A percentile compares a stretch with the other conserved stretches of the same genome.
phyloP scores from a whole-genome alignment of 2,888 invertebrate species.

The Vesta saturnalis region DNA sequence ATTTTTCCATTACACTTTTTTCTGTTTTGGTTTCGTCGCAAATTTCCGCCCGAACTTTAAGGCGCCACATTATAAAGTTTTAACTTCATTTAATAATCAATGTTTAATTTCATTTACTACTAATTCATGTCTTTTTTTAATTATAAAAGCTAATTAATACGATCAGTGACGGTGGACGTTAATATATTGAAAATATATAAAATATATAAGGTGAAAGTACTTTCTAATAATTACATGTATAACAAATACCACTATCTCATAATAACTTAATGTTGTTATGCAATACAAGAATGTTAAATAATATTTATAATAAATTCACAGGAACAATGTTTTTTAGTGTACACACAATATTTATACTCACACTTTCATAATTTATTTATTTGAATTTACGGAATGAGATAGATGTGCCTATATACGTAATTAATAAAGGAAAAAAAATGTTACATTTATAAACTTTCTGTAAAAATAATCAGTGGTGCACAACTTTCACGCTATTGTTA shows the following conservation, averaged over 20 bases:
- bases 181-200: neutral
- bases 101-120: too few species aligned
- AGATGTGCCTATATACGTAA: too few species aligned
- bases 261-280: neutral
- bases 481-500: slow-evolving; percentile 12
- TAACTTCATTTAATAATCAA: too few species aligned
- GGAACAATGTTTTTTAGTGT: neutral
- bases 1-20: too few species aligned
- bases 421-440: neutral
- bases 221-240: neutral
- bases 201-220: neutral
- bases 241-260: neutral
- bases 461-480: neutral
- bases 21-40: too few species aligned
- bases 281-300: neutral
- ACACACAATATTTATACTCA: neutral
- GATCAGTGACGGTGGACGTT: too few species aligned
- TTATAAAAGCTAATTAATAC: too few species aligned
- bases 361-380: neutral
- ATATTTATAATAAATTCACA: neutral
- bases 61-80: too few species aligned
- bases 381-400: neutral
- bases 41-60: too few species aligned
- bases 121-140: too few species aligned
- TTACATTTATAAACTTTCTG: neutral